Base-by-base conservation (phyloP, 2,888 invertebrate species). In the Drosophila gaucha region DNA sequence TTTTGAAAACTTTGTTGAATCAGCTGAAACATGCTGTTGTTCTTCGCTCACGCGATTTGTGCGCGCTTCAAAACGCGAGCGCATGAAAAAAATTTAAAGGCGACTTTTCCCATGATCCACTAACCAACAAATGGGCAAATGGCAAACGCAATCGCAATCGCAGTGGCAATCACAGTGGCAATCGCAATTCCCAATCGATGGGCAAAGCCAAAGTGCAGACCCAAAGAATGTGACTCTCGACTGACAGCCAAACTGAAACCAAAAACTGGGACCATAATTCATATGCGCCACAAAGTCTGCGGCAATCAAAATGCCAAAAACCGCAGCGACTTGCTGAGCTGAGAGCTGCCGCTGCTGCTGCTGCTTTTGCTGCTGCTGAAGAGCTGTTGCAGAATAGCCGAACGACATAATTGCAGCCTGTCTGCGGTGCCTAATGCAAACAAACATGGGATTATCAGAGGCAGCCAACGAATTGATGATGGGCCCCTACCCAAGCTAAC, bases 231-330 rank as follows among this genome's bases (percentile, higher is more conserved):
- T 87, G 87, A 78, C 87, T 74, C 59, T 41, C 41, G 65, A 86
- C 60, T 44, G 43, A 18, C 46, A 80, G 43, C 51, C 65, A 58
- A 80, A 59, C 50, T 55, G 24, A 44, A 57, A 65, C 39, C 36
- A 30, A 65, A 67, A 59, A 65, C 64, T 66, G 49, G 57, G 47
- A 36, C 73, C 74, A 85, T 90, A 90, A 90, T 89, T 89, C 89
- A 88, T 86, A 88, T 90, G 90, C 90, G 90, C 90, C 90, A 88
- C 78, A 83, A 84, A 88, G 89, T 88, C 88, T 89, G 59, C 64
- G 74, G 73, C 89, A 86, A 89, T 89, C 89, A 89, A 89, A 88
- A 77, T 71, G 75, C 76, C 75, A 73, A 75, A 68, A 67, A 63
- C 51, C 66, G 59, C 52, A 72, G 57, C 67, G 44, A 62, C 60